phyloP scores from a whole-genome alignment of 1,140 invertebrate genomes.

The Camponotus pennsylvanicus region DNA sequence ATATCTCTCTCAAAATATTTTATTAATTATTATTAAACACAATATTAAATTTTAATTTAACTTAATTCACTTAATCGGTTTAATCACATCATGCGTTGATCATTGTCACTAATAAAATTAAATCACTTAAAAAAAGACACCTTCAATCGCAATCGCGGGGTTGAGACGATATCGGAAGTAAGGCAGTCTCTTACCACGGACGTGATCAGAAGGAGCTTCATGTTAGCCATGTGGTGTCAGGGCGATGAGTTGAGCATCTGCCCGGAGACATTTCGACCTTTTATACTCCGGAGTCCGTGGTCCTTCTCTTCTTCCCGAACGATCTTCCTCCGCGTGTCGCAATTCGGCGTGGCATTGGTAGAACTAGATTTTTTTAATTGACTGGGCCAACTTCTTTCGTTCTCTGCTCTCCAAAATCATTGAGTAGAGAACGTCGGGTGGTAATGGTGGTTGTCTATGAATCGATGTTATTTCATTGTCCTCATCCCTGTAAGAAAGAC shows the following conservation, averaged over 20 bases:
- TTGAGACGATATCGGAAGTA: not conserved
- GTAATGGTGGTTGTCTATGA: not conserved
- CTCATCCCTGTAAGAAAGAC: not conserved
- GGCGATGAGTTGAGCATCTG: slow-evolving; percentile 77
- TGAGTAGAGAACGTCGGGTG: slow-evolving; percentile 5
- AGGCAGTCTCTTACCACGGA: slow-evolving; percentile 79
- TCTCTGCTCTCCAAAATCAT: not conserved
- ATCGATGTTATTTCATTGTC: slow-evolving; percentile 30
- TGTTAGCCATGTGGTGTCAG: slow-evolving; percentile 79
- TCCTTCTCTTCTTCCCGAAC: slow-evolving; percentile 72
- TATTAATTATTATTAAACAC: not conserved
- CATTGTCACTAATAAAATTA: not conserved
- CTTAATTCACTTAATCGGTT: not conserved
- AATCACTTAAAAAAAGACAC: slow-evolving; percentile 5
- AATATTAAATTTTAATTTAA: not conserved
- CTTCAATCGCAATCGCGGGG: not conserved
- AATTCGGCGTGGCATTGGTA: slow-evolving; percentile 81
- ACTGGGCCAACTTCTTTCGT: slow-evolving; percentile 70
- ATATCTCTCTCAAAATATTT: too few relatives aligned
- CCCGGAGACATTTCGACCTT: slow-evolving; percentile 82
- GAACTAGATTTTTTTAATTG: slow-evolving; percentile 83
- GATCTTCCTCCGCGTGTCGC: slow-evolving; percentile 72
- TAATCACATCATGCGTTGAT: not conserved
- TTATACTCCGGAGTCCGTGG: slow-evolving; percentile 79
- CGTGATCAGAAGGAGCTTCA: slow-evolving; percentile 81